Conservation (phyloP, 2,797 vertebrate species). For the Tamandua tetradactyla region DNA sequence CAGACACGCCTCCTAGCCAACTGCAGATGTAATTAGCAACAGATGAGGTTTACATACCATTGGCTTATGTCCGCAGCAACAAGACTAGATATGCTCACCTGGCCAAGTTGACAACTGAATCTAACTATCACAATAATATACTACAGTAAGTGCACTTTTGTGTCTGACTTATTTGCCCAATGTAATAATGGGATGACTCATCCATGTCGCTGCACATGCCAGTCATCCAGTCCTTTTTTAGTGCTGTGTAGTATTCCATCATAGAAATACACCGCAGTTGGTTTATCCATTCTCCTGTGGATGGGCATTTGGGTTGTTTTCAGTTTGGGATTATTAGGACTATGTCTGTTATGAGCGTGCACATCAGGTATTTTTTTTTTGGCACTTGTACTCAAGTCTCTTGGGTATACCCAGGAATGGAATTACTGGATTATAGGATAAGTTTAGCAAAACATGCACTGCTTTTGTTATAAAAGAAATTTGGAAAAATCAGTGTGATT, state of each 20-base stretch:
- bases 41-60: too few relatives aligned
- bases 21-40: too few relatives aligned
- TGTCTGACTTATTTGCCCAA: not conserved
- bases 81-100: too few relatives aligned
- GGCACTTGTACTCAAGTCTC: not conserved
- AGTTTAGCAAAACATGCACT: not conserved
- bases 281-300: not conserved
- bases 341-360: not conserved
- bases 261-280: not conserved
- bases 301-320: not conserved
- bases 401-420: not conserved
- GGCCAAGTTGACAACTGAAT: too few relatives aligned
- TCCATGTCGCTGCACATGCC: fast-evolving
- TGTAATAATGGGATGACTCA: not conserved
- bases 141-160: not conserved
- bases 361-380: not conserved
- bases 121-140: too few relatives aligned
- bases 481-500: not conserved
- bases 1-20: too few relatives aligned
- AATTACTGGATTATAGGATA: not conserved
- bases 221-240: not conserved
- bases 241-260: not conserved
- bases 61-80: too few relatives aligned
- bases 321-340: not conserved
- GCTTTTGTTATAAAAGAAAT: conserved; percentile 13